A percentile compares a stretch with the other conserved stretches of the same genome.
Evolutionary conservation across 2,797 vertebrate species (phyloP).

Genomic region (Varecia variegata): DNA sequence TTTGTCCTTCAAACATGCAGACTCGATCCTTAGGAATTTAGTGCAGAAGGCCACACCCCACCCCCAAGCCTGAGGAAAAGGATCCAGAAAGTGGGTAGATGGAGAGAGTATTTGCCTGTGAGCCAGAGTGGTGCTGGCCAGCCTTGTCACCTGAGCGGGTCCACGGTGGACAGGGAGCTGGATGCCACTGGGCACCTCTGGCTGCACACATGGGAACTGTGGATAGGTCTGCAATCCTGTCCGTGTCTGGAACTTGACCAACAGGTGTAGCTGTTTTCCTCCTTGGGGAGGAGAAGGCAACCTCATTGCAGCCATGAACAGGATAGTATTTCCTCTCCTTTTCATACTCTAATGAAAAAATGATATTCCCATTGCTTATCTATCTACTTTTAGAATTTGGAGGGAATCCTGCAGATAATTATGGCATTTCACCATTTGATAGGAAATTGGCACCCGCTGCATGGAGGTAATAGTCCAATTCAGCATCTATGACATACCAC

Average conservation of each 20-base stretch:
- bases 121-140: neutral
- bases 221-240: neutral
- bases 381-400: constrained; percentile 82
- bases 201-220: no score
- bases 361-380: constrained; percentile 81
- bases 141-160: neutral
- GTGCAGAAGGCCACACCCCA: neutral
- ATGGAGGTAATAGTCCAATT: constrained; percentile 80
- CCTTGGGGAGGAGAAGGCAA: neutral
- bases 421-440: constrained; percentile 76
- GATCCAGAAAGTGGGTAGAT: neutral
- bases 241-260: neutral
- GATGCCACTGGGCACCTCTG: neutral
- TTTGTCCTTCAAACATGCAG: neutral
- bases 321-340: constrained; percentile 21
- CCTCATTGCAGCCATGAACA: neutral
- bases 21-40: neutral
- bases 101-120: neutral
- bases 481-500: constrained; percentile 73
- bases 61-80: neutral
- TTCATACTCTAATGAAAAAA: constrained; percentile 79
- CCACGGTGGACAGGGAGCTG: neutral
- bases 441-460: constrained; percentile 79
- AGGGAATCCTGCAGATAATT: constrained; percentile 83
- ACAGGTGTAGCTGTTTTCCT: neutral